These are phyloP conservation scores for Leptinotarsa juncta DNA, from an alignment of 2,888 invertebrate genomes.

Conservation along the genomic window DNA sequence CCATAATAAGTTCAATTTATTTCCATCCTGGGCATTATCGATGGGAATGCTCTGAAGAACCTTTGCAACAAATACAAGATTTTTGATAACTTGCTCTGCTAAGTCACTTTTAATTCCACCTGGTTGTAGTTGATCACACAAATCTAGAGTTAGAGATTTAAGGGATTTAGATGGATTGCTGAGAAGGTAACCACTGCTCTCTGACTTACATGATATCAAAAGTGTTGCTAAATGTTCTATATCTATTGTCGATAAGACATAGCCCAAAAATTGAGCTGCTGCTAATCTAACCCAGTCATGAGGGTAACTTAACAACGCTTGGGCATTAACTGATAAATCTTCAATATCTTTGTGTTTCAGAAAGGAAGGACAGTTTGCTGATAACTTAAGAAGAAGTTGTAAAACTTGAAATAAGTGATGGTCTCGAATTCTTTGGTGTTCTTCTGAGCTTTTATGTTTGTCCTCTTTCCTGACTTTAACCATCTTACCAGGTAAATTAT, in stretches of 20 bases:
- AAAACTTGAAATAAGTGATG: slow-evolving; percentile 82
- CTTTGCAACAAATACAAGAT: slow-evolving; percentile 68
- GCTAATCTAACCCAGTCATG: slow-evolving; percentile 89
- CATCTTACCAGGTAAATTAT: slow-evolving; percentile 69
- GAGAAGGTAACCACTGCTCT: slow-evolving; percentile 67
- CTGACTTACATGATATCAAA: slow-evolving; percentile 59
- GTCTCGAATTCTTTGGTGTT: slow-evolving; percentile 74
- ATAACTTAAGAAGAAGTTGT: slow-evolving; percentile 77
- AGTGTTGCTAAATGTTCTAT: slow-evolving; percentile 70
- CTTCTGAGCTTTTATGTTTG: slow-evolving; percentile 63
- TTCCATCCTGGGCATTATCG: slow-evolving; percentile 61
- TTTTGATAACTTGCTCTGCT: slow-evolving; percentile 71
- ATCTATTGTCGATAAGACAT: slow-evolving; percentile 75
- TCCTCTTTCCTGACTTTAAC: slow-evolving; percentile 67
- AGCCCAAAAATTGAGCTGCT: slow-evolving; percentile 81
- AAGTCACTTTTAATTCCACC: slow-evolving; percentile 75
- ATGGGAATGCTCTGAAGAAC: slow-evolving; percentile 71
- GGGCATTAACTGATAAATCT: slow-evolving; percentile 74
- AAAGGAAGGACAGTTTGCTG: slow-evolving; percentile 72
- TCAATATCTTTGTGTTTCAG: slow-evolving; percentile 70
- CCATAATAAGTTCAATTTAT: slow-evolving; percentile 77
- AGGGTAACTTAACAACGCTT: slow-evolving; percentile 80
- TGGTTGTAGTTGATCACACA: slow-evolving; percentile 80
- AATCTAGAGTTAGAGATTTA: slow-evolving; percentile 78
- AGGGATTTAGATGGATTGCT: slow-evolving; percentile 72